phyloP scores from a whole-genome alignment of 1,140 invertebrate genomes.

The Linepithema humile region DNA sequence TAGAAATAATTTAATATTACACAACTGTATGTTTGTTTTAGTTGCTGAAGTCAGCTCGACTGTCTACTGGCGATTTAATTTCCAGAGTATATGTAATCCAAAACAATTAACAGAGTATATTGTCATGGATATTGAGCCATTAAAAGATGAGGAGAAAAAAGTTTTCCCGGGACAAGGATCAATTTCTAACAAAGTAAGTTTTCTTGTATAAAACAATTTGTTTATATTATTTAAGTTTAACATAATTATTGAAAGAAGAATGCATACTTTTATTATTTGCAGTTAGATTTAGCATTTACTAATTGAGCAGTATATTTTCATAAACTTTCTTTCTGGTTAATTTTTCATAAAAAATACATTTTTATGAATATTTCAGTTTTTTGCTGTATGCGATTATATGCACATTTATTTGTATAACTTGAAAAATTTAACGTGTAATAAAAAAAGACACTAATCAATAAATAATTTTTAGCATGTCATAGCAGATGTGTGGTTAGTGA shows the following conservation, averaged over 20 bases:
- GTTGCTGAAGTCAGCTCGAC: conserved; percentile 94
- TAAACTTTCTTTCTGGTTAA: not conserved
- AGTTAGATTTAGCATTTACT: not conserved
- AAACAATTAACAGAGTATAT: conserved; percentile 97
- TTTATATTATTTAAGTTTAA: conserved; percentile 28
- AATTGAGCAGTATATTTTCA: not conserved
- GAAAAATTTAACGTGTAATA: not conserved
- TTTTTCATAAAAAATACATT: not conserved
- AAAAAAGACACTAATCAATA: too few species aligned
- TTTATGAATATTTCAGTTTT: conserved; percentile 2
- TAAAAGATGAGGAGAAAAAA: conserved; percentile 91
- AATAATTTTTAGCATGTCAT: conserved; percentile 90
- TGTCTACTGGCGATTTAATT: conserved; percentile 94
- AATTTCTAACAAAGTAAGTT: conserved; percentile 90
- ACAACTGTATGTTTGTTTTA: conserved; percentile 52
- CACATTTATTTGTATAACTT: not conserved
- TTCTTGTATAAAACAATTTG: conserved; percentile 8
- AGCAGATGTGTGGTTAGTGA: conserved; percentile 97
- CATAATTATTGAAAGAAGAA: not conserved
- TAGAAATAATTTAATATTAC: conserved; percentile 30
- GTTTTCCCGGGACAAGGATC: conserved; percentile 94
- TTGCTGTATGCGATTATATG: not conserved
- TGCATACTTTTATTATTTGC: not conserved
- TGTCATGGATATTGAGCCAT: conserved; percentile 97
- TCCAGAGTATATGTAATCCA: conserved; percentile 93